phyloP scores from a whole-genome alignment of 2,888 invertebrate species.

The Mesochorus sp. region DNA sequence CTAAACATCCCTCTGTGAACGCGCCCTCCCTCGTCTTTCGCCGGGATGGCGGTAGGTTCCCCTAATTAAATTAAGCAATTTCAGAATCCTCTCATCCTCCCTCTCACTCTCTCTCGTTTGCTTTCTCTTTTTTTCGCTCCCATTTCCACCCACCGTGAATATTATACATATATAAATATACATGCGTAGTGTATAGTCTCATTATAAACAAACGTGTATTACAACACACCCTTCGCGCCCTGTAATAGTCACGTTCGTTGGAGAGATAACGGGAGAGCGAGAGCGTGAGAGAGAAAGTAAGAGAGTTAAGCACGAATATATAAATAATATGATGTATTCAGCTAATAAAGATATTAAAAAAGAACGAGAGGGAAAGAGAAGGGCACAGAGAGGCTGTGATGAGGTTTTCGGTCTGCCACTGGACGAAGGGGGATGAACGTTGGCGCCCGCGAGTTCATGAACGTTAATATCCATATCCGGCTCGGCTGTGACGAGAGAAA shows the following conservation, averaged over 20 bases:
- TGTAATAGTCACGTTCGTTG: conserved; percentile 54
- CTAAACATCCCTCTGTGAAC: conserved; percentile 52
- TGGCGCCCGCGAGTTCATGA: conserved; percentile 50
- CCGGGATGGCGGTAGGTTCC: conserved; percentile 35
- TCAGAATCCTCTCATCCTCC: conserved; percentile 45
- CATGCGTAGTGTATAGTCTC: conserved; percentile 14
- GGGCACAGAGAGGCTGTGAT: conserved; percentile 21
- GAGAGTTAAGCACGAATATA: conserved; percentile 31
- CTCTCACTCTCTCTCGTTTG: conserved; percentile 7
- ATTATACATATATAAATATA: conserved; percentile 30
- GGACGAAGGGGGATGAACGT: conserved; percentile 53
- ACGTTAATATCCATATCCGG: conserved; percentile 64
- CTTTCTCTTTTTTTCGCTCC: not conserved
- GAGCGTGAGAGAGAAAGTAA: too few relatives aligned
- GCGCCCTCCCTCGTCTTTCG: conserved; percentile 17
- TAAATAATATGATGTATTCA: conserved; percentile 51
- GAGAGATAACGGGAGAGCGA: too few relatives aligned
- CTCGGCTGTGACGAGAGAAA: conserved; percentile 39
- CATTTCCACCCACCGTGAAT: not conserved
- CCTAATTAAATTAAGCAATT: conserved; percentile 65
- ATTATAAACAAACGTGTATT: conserved; percentile 24
- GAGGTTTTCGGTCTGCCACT: conserved; percentile 26
- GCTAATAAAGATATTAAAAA: conserved; percentile 59
- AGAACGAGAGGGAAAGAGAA: conserved; percentile 5
- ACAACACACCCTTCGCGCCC: conserved; percentile 4